Conservation (phyloP, 2,797 vertebrate species). For the Takifugu rubripes region DNA sequence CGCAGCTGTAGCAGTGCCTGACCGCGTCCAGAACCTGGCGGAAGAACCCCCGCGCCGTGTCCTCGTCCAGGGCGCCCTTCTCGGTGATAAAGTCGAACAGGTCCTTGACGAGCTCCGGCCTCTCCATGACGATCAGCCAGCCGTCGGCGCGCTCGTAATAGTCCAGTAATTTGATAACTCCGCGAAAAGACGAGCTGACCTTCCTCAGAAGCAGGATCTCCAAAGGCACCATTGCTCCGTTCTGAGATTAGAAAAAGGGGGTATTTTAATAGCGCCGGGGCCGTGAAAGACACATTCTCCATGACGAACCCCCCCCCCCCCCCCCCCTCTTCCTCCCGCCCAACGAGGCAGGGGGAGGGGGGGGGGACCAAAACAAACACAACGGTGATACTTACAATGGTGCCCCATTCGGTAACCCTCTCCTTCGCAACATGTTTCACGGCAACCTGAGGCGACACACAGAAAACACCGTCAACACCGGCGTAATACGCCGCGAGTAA, state of each 20-base stretch:
- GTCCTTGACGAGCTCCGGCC: slow-evolving; percentile 93
- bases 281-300: neutral
- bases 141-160: slow-evolving; percentile 94
- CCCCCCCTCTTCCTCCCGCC: neutral
- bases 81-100: slow-evolving; percentile 98
- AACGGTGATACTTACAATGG: slow-evolving; percentile 79
- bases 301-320: neutral
- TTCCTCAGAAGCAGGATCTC: slow-evolving; percentile 94
- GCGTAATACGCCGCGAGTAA: neutral
- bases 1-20: slow-evolving; percentile 91
- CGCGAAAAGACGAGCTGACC: slow-evolving; percentile 89
- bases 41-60: slow-evolving; percentile 89
- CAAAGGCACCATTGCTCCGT: slow-evolving; percentile 86
- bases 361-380: slow-evolving; percentile 56
- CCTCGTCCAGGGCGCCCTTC: slow-evolving; percentile 92
- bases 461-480: neutral
- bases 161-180: slow-evolving; percentile 93
- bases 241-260: slow-evolving; percentile 60
- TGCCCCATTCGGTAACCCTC: slow-evolving; percentile 90
- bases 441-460: slow-evolving; percentile 78
- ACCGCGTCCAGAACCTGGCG: slow-evolving; percentile 93
- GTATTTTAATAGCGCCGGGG: neutral
- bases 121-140: slow-evolving; percentile 92
- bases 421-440: slow-evolving; percentile 94
- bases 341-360: slow-evolving; percentile 1